phyloP scores from a whole-genome alignment of 2,888 invertebrate genomes.

The Crematogaster levior region DNA sequence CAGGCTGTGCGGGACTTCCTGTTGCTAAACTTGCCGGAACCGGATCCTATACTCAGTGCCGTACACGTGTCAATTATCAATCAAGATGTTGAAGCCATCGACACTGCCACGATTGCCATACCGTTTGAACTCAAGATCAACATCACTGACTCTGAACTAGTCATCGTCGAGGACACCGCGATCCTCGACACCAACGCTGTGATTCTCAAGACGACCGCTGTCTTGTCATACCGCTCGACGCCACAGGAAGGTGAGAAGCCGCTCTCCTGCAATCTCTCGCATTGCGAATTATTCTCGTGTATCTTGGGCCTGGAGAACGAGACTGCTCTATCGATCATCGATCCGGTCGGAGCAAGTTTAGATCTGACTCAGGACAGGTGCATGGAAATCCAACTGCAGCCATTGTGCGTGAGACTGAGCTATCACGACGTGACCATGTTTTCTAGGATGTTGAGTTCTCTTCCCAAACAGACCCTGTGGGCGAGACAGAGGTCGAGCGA shows the following conservation, averaged over 20 bases:
- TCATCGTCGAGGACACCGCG: conserved; percentile 96
- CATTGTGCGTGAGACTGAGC: conserved; percentile 94
- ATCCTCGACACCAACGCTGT: conserved; percentile 97
- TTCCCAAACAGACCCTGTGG: conserved; percentile 92
- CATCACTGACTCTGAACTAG: conserved; percentile 97
- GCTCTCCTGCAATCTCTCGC: conserved; percentile 94
- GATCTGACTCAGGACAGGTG: conserved; percentile 87
- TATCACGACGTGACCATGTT: conserved; percentile 98
- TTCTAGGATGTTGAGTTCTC: conserved; percentile 93
- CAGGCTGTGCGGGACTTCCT: conserved; percentile 94
- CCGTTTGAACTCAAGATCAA: conserved; percentile 96
- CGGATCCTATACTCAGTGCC: conserved; percentile 77
- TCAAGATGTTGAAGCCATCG: conserved; percentile 72
- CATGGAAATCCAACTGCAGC: conserved; percentile 89
- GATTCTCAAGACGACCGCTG: conserved; percentile 96
- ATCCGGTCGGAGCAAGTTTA: conserved; percentile 94
- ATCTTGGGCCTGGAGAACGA: conserved; percentile 96
- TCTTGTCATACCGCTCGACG: conserved; percentile 91
- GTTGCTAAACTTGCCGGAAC: conserved; percentile 85
- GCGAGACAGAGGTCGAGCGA: conserved; percentile 85
- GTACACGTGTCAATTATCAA: conserved; percentile 54
- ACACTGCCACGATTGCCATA: conserved; percentile 75
- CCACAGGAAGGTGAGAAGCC: conserved; percentile 90
- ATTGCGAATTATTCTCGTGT: conserved; percentile 97
- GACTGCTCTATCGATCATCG: conserved; percentile 97